Percentiles rank a stretch among this genome's conserved stretches.
Conservation (phyloP, 2,113 vertebrate species). For the Orthonyx spaldingii region DNA sequence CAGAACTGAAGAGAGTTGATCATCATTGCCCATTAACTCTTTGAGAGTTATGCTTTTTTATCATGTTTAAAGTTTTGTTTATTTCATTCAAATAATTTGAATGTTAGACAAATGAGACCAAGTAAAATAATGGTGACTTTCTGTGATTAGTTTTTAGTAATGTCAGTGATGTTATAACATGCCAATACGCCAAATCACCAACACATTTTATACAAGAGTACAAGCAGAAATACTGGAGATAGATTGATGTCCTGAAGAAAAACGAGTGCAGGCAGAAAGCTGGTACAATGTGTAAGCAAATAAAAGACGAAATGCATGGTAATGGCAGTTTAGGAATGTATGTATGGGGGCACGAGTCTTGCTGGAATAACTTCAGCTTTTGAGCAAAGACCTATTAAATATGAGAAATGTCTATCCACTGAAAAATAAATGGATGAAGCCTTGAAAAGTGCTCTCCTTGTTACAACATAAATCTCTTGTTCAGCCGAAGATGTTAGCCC, state of each 20-base stretch:
- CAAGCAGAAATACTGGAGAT: background rate
- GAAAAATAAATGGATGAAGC: conserved; percentile 1
- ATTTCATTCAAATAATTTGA: background rate
- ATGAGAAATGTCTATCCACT: background rate
- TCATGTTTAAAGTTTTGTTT: background rate
- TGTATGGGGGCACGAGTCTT: background rate
- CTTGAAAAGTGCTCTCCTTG: background rate
- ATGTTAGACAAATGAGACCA: background rate
- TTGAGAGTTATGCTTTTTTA: background rate
- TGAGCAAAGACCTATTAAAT: background rate
- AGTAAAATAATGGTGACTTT: background rate
- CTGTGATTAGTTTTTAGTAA: background rate
- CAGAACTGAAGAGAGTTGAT: background rate
- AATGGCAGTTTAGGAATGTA: background rate
- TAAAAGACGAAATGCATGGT: background rate
- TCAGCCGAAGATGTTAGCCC: background rate
- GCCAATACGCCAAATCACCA: background rate
- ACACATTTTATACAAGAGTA: background rate
- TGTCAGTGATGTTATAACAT: background rate
- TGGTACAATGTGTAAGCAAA: background rate
- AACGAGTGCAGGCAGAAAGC: background rate
- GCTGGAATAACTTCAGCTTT: background rate
- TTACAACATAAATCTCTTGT: background rate
- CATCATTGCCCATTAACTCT: background rate
- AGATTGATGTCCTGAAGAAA: background rate